Conservation (phyloP, 2,888 invertebrate species). For the Lasioglossum morio region DNA sequence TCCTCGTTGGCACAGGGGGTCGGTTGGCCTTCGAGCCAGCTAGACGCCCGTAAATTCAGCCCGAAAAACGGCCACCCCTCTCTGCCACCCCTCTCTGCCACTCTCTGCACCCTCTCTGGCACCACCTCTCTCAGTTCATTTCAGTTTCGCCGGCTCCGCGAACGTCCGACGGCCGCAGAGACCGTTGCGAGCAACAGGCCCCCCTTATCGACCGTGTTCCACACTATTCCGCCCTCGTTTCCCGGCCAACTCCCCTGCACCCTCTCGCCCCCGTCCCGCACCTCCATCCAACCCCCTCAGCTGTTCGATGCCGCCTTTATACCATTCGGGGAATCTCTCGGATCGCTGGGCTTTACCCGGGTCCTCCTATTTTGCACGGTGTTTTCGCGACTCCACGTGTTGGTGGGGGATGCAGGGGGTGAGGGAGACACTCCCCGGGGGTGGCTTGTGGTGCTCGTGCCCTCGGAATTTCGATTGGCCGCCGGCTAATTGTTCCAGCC, state of each 20-base stretch:
- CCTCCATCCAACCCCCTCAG: slow-evolving; percentile 23
- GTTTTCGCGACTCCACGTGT: not conserved
- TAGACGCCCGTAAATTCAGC: slow-evolving; percentile 67
- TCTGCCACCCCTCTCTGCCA: slow-evolving; percentile 31
- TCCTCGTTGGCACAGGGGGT: slow-evolving; percentile 13
- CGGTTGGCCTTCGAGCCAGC: slow-evolving; percentile 40
- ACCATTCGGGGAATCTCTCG: slow-evolving; percentile 6
- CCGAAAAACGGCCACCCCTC: slow-evolving; percentile 47
- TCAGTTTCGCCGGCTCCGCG: slow-evolving; percentile 11
- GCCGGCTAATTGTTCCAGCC: not conserved
- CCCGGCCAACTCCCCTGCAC: slow-evolving; percentile 30
- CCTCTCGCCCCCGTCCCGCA: not conserved
- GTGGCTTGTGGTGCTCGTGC: not conserved
- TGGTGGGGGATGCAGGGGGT: not conserved
- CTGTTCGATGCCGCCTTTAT: slow-evolving; percentile 42
- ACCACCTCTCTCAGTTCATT: slow-evolving; percentile 24
- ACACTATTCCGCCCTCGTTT: slow-evolving; percentile 63
- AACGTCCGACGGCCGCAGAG: slow-evolving; percentile 52
- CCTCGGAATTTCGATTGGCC: not conserved
- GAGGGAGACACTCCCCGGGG: not conserved
- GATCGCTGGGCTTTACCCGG: slow-evolving; percentile 2
- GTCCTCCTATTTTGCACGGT: slow-evolving; percentile 16
- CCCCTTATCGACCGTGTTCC: slow-evolving; percentile 77
- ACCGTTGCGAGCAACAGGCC: slow-evolving; percentile 77
- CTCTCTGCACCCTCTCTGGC: not conserved